phyloP scores from a whole-genome alignment of 2,888 invertebrate species.

The Barypeithes pellucidus region DNA sequence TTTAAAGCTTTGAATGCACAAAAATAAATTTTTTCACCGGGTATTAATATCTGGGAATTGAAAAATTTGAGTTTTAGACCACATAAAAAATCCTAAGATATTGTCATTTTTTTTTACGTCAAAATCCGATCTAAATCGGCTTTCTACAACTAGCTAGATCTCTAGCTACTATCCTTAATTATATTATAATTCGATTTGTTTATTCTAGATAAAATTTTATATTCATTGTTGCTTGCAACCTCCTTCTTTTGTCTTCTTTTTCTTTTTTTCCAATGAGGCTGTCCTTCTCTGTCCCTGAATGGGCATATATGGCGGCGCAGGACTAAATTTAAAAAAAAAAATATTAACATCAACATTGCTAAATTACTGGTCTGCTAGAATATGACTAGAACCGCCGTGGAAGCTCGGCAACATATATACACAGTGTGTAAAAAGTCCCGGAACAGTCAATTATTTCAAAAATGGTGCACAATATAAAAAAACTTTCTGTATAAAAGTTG shows the following conservation, averaged over 20 bases:
- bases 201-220: neutral
- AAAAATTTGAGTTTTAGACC: neutral
- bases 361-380: too few relatives aligned
- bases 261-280: constrained; percentile 77
- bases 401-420: too few relatives aligned
- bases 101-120: neutral
- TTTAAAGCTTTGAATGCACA: too few relatives aligned
- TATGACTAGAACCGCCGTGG: too few relatives aligned
- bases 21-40: too few relatives aligned
- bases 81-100: neutral
- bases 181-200: constrained; percentile 12
- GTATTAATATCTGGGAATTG: too few relatives aligned
- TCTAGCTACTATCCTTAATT: neutral
- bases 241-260: constrained; percentile 67
- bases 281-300: constrained; percentile 83
- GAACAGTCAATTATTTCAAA: too few relatives aligned
- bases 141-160: constrained; percentile 2
- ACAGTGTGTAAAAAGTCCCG: too few relatives aligned
- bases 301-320: constrained; percentile 83
- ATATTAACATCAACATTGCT: neutral
- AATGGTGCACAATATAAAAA: too few relatives aligned
- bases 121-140: too few relatives aligned
- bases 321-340: constrained; percentile 61
- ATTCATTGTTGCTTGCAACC: constrained; percentile 67
- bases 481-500: too few relatives aligned